Conservation (phyloP, 2,113 vertebrate genomes). For the Campylomormyrus tamandua region DNA sequence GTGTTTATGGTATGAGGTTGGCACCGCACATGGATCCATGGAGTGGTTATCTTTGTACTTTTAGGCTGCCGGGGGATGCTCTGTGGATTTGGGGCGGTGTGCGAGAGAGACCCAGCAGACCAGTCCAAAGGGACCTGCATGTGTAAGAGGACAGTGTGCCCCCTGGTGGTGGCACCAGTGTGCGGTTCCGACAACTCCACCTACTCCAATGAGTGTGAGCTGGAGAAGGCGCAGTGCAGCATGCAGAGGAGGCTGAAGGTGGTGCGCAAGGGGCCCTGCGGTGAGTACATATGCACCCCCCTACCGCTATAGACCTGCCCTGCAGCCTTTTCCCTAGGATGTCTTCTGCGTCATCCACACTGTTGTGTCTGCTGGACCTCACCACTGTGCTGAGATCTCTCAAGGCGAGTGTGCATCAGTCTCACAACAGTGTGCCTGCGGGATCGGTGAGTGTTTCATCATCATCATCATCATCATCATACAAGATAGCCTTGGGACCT, state of each 20-base stretch:
- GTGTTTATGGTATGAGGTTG: background rate
- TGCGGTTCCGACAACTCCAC: constrained; percentile 91
- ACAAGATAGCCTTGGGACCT: background rate
- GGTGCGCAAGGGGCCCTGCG: constrained; percentile 80
- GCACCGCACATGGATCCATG: background rate
- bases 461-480: background rate
- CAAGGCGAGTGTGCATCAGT: background rate
- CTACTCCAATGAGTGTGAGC: constrained; percentile 92
- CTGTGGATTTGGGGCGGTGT: constrained; percentile 85
- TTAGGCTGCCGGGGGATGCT: constrained; percentile 83
- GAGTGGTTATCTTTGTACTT: background rate
- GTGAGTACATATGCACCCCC: constrained; percentile 60
- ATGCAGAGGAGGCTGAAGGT: constrained; percentile 87
- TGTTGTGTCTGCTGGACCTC: background rate
- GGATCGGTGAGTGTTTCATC: background rate
- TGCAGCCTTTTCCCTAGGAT: background rate
- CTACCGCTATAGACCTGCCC: background rate
- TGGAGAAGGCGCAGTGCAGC: constrained; percentile 85
- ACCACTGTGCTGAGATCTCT: background rate
- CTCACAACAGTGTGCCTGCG: background rate
- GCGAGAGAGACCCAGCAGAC: constrained; percentile 63
- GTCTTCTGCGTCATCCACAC: background rate
- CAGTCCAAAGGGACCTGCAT: constrained; percentile 72
- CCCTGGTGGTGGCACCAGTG: constrained; percentile 80
- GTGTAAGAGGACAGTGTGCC: constrained; percentile 73